A percentile compares a stretch with the other conserved stretches of the same genome.
These are phyloP conservation scores for Ivindomyrus marchei DNA, from an alignment of 2,113 vertebrate species.

Conservation along the genomic window DNA sequence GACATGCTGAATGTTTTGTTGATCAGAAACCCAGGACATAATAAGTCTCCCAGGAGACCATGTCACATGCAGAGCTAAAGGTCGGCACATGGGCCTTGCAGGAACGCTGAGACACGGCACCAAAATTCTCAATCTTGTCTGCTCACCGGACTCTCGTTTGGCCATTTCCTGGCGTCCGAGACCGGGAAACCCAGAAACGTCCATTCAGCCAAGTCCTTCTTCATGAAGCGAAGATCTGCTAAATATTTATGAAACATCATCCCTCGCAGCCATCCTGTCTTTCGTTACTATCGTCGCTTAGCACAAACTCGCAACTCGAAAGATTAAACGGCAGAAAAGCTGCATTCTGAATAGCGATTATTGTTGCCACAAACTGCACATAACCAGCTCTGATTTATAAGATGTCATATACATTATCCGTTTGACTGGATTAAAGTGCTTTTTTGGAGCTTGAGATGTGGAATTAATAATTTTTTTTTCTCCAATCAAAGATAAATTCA, in stretches of 20 bases:
- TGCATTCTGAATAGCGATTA: conserved; percentile 18
- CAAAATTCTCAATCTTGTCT: neutral
- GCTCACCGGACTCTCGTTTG: no score
- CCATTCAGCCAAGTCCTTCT: neutral
- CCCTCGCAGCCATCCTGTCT: conserved; percentile 2
- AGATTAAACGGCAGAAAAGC: conserved; percentile 14
- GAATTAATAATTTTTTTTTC: conserved; percentile 17
- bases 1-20: neutral
- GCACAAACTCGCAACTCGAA: conserved; percentile 17
- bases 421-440: conserved; percentile 12
- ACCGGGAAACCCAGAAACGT: neutral
- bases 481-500: conserved; percentile 23
- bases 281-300: conserved; percentile 19
- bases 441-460: neutral
- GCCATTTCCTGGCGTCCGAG: neutral
- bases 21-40: neutral
- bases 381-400: conserved; percentile 19
- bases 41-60: neutral
- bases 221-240: neutral
- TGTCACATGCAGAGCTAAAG: neutral
- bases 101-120: neutral
- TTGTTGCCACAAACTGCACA: conserved; percentile 2
- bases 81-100: neutral
- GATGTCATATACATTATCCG: conserved; percentile 13
- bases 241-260: conserved; percentile 27